Conservation (phyloP, 1,140 invertebrate species). For the Drosophila dunni region DNA sequence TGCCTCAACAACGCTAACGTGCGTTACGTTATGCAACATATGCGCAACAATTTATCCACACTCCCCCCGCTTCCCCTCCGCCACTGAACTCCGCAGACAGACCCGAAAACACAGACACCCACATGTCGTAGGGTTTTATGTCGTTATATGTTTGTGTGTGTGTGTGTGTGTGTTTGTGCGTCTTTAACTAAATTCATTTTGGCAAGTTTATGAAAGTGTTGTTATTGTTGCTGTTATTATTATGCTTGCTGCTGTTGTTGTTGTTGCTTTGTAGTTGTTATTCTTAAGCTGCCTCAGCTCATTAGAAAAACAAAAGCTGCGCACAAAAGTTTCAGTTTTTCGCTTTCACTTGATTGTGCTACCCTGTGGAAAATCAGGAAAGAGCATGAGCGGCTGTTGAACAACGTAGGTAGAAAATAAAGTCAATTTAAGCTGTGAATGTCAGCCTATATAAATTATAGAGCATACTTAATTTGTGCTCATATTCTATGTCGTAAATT, state of each 20-base stretch:
- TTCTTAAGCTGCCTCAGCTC: constrained; percentile 54
- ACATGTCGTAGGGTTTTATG: constrained; percentile 36
- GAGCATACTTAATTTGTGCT: no score
- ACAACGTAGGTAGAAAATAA: no score
- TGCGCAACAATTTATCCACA: constrained; percentile 54
- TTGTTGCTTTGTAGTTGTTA: constrained; percentile 10
- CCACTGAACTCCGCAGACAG: no score
- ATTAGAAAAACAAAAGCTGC: constrained; percentile 78
- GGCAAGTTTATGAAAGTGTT: constrained; percentile 75
- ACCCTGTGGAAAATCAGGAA: background rate
- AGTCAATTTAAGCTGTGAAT: no score
- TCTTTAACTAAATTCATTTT: constrained; percentile 70
- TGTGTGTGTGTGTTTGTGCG: constrained; percentile 47
- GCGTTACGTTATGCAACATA: constrained; percentile 65
- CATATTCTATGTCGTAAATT: no score
- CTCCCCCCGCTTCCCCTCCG: background rate
- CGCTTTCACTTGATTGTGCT: background rate
- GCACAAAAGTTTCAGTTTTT: constrained; percentile 55
- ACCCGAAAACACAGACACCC: background rate
- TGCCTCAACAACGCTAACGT: constrained; percentile 48
- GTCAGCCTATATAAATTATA: background rate
- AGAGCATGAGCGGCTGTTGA: background rate
- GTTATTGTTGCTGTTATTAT: constrained; percentile 55
- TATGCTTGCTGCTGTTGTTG: background rate
- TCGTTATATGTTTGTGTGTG: background rate